These are phyloP conservation scores for Drosophila punjabiensis DNA, from an alignment of 1,140 invertebrate species.

Conservation along the genomic window DNA sequence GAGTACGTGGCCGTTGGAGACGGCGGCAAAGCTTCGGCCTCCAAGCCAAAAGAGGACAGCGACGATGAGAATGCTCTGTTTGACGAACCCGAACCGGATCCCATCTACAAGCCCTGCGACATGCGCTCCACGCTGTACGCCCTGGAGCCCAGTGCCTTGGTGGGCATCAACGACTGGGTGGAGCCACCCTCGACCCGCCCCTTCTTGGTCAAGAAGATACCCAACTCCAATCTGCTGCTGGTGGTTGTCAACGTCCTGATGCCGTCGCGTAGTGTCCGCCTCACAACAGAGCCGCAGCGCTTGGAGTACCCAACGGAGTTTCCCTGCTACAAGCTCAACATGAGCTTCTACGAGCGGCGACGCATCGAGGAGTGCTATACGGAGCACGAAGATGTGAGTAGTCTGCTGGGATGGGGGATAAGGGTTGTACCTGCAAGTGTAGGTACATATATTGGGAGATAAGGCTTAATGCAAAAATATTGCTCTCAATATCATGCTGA, in stretches of 20 bases:
- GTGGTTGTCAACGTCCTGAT: conserved; percentile 87
- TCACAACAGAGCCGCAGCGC: conserved; percentile 83
- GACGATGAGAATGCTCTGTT: conserved; percentile 84
- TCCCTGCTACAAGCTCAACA: conserved; percentile 91
- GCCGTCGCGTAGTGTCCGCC: conserved; percentile 74
- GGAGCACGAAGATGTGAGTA: conserved; percentile 88
- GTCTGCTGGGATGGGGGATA: background rate
- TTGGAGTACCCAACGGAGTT: conserved; percentile 86
- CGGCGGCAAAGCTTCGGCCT: conserved; percentile 73
- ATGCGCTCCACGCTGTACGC: conserved; percentile 89
- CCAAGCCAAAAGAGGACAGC: conserved; percentile 69
- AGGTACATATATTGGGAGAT: too few species aligned
- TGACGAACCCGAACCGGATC: conserved; percentile 78
- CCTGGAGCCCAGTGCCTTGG: conserved; percentile 88
- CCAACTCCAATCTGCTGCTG: conserved; percentile 92
- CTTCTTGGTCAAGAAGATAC: conserved; percentile 90
- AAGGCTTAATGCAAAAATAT: too few species aligned
- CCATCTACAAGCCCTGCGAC: conserved; percentile 87
- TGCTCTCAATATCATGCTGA: too few species aligned
- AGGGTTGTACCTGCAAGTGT: too few species aligned
- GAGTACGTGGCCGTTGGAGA: conserved; percentile 70
- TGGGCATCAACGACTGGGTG: conserved; percentile 85
- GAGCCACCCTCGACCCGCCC: conserved; percentile 85
- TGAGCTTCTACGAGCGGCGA: conserved; percentile 89
- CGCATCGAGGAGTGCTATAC: conserved; percentile 91